Evolutionary conservation across 2,888 invertebrate species (phyloP), one percentile per base, ranked within the genome.

Genomic region (Tachina fera): DNA sequence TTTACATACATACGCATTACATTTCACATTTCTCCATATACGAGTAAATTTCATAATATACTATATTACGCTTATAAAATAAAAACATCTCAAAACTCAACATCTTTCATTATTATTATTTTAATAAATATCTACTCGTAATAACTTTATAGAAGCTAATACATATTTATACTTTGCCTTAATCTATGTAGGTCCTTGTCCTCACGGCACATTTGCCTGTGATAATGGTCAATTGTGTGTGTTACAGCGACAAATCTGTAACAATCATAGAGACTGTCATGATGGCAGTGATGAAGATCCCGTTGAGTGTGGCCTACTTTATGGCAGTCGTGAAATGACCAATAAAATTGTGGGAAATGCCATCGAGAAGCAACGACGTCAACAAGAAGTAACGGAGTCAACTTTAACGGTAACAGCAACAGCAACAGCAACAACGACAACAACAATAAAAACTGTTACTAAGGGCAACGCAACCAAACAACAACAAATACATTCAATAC

Each of bases 191-290:
- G 94, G 94, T 87, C 90, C 92, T 56, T 94, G 94, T 89, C 94
- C 94, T 91, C 91, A 89, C 92, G 94, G 94, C 88, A 94, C 94
- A 65, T 94, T 94, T 89, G 91, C 93, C 61, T 95, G 95, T 88
- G 90, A 92, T 84, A 94, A 94, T 89, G 94, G 93, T 72, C 92
- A 93, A 9, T 88, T 92, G 79, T 95, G 95, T 89, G 92, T 94
- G 78, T 93, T 94, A 10, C 94, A 94, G 90, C 92, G 93, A 84
- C 92, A 93, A 85, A 93, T 94, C 91, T 95, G 95, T 90, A 93
- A 95, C 89, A 91, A 92, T 11, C 89, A 91, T 58, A 16, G 9
- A 9, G 94, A 95, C 88, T 95, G 95, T 87, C 82, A 74, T 88
- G 89, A 92, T 92, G 89, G 90, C 87, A 89, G 92, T 90, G 93